Evolutionary conservation across 2,888 invertebrate species (phyloP).

Genomic region (Tachina grossa): DNA sequence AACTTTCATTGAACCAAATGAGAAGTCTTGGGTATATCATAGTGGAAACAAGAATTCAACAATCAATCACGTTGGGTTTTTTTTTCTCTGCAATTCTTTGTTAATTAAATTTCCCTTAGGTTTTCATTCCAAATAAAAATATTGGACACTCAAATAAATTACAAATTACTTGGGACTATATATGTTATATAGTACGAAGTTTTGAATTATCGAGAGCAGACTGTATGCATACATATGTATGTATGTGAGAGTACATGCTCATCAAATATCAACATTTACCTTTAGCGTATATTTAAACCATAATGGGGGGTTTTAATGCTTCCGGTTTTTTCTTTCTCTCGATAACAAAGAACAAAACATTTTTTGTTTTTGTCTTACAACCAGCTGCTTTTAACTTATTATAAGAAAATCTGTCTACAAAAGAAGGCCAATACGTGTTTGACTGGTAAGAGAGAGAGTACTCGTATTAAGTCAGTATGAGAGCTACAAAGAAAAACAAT

Average conservation of each 20-base stretch:
- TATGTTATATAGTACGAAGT: too few relatives aligned
- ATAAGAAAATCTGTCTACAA: constrained; percentile 25
- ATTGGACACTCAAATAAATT: too few relatives aligned
- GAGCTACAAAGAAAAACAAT: constrained; percentile 3
- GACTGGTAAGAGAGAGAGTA: neutral
- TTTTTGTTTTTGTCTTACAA: constrained; percentile 2
- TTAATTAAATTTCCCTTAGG: too few relatives aligned
- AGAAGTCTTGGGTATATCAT: too few relatives aligned
- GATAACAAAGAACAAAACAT: constrained; percentile 12
- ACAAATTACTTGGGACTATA: too few relatives aligned
- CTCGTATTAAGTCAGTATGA: constrained; percentile 28
- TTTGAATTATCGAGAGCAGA: too few relatives aligned
- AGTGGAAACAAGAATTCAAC: too few relatives aligned
- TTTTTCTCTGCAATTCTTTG: too few relatives aligned
- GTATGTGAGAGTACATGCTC: constrained; percentile 3
- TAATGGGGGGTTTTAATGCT: constrained; percentile 66
- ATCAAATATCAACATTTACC: constrained; percentile 68
- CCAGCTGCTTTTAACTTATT: constrained; percentile 42
- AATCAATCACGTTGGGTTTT: too few relatives aligned
- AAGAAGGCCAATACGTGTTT: constrained; percentile 1
- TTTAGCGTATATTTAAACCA: constrained; percentile 55
- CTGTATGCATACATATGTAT: neutral
- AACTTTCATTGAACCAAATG: too few relatives aligned
- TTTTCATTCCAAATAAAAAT: too few relatives aligned
- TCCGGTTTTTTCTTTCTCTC: constrained; percentile 35